These are phyloP conservation scores for Mesopsocus fuscifrons DNA, from an alignment of 2,888 invertebrate species.

Conservation along the genomic window DNA sequence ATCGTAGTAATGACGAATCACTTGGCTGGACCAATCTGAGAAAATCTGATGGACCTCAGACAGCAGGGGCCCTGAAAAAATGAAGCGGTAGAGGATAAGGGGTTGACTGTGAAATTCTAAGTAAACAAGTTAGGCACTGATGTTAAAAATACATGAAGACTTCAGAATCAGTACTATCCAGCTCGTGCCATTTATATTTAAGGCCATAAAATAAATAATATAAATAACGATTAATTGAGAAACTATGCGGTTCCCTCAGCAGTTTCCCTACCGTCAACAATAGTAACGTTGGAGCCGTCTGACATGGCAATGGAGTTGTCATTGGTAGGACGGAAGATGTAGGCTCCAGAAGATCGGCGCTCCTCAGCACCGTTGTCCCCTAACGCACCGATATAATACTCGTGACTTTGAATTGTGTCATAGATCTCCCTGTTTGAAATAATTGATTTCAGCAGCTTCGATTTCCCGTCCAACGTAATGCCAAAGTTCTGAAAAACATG, in stretches of 20 bases:
- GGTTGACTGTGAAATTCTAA: too few species aligned
- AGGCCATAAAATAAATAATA: too few species aligned
- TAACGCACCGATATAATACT: background rate
- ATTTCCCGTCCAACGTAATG: background rate
- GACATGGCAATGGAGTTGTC: conserved; percentile 23
- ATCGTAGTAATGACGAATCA: conserved; percentile 43
- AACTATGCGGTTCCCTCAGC: too few species aligned
- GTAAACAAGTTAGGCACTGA: too few species aligned
- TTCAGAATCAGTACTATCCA: too few species aligned
- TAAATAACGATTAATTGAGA: too few species aligned
- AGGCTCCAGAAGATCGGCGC: conserved; percentile 74
- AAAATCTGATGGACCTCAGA: conserved; percentile 51
- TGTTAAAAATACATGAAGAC: too few species aligned
- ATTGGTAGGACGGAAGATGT: conserved; percentile 60
- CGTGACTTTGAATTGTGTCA: background rate
- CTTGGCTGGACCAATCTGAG: conserved; percentile 54
- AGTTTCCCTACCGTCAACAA: conserved; percentile 11
- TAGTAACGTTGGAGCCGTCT: conserved; percentile 12
- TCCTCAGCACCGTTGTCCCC: conserved; percentile 6
- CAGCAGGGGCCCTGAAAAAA: conserved; percentile 20
- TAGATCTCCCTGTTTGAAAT: background rate
- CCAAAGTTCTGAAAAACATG: too few species aligned
- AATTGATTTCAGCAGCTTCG: background rate
- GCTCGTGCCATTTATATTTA: too few species aligned
- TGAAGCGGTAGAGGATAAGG: background rate